phyloP scores from a whole-genome alignment of 2,888 invertebrate genomes.

The Leistus spinibarbis region DNA sequence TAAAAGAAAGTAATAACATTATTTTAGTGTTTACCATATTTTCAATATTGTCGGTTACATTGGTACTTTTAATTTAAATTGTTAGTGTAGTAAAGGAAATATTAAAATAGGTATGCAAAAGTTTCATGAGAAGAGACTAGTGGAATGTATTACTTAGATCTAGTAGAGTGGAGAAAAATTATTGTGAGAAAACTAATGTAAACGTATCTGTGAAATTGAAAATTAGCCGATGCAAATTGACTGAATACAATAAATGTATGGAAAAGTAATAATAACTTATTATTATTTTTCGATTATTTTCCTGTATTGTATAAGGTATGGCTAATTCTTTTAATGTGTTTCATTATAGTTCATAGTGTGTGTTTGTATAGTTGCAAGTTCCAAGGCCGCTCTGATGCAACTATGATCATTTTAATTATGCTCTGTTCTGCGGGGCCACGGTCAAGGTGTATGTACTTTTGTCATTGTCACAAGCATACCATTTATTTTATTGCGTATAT shows the following conservation, averaged over 20 bases:
- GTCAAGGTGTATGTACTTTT: slow-evolving; percentile 15
- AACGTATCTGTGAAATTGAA: background rate
- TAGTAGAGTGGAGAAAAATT: no score
- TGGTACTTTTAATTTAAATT: no score
- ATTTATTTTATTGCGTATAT: background rate
- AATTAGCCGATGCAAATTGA: background rate
- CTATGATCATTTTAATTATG: slow-evolving; percentile 15
- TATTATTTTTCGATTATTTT: no score
- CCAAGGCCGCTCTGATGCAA: slow-evolving; percentile 4
- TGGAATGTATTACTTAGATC: no score
- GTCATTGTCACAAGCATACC: slow-evolving; percentile 5
- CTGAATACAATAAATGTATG: background rate
- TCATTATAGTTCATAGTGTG: background rate
- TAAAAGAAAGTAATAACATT: no score
- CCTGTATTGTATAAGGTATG: no score
- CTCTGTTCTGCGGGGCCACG: slow-evolving; percentile 3
- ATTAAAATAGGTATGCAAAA: no score
- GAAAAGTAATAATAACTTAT: background rate
- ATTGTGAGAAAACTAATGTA: no score
- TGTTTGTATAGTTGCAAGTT: background rate
- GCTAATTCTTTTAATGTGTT: background rate
- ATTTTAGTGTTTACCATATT: no score
- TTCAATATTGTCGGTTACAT: no score
- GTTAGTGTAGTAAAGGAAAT: background rate
- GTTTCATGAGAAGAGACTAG: no score